Conservation (phyloP, 2,797 vertebrate species). For the Galago senegalensis region DNA sequence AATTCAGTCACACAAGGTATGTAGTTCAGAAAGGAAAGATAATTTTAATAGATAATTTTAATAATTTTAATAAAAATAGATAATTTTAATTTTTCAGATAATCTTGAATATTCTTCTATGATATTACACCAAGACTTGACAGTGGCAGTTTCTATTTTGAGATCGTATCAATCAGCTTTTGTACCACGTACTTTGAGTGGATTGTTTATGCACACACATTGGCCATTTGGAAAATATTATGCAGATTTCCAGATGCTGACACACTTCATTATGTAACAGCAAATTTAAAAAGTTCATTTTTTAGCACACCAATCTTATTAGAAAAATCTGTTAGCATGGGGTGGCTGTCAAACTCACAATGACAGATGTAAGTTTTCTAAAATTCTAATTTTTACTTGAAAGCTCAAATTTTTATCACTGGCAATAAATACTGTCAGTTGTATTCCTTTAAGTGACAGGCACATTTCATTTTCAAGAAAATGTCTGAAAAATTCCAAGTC, state of each 20-base stretch:
- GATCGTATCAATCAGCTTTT: background rate
- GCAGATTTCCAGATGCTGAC: constrained; percentile 27
- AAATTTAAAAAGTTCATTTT: background rate
- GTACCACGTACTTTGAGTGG: background rate
- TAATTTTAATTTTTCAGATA: constrained; percentile 53
- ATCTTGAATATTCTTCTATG: constrained; percentile 62
- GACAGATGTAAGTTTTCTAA: constrained; percentile 72
- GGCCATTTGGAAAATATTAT: constrained; percentile 55
- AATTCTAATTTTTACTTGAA: constrained; percentile 76
- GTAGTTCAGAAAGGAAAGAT: constrained; percentile 40
- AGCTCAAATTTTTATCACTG: constrained; percentile 73
- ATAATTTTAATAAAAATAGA: too few relatives aligned
- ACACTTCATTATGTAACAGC: constrained; percentile 2
- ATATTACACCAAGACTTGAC: constrained; percentile 45
- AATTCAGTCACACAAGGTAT: constrained; percentile 42
- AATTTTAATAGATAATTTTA: constrained; percentile 31
- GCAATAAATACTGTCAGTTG: constrained; percentile 73
- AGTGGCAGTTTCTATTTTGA: constrained; percentile 57
- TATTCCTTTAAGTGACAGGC: constrained; percentile 72
- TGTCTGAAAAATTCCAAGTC: constrained; percentile 63
- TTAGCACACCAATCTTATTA: constrained; percentile 52
- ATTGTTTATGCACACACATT: background rate
- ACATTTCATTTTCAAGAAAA: constrained; percentile 70
- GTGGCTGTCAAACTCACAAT: constrained; percentile 49
- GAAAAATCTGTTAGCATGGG: constrained; percentile 48